A percentile compares a stretch with the other conserved stretches of the same genome.
Conservation (phyloP, 2,888 invertebrate genomes). For the Rhabditophanes sp. region DNA sequence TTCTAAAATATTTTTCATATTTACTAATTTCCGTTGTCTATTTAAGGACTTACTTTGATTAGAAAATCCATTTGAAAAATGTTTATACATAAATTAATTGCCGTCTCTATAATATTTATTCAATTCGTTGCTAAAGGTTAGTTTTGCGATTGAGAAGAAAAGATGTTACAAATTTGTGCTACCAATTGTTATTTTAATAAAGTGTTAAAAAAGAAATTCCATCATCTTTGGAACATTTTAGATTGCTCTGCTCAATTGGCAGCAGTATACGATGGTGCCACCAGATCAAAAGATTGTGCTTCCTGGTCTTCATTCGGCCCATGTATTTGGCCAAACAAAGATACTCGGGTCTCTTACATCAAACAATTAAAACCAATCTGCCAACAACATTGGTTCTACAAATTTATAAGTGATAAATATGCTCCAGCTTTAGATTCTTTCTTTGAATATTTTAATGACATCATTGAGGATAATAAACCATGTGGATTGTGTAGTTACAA, state of each 20-base stretch:
- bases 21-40: too few species aligned
- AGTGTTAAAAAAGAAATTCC: too few species aligned
- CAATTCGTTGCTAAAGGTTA: too few species aligned
- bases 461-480: slow-evolving; percentile 22
- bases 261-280: slow-evolving; percentile 39
- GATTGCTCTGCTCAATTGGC: slow-evolving; percentile 35
- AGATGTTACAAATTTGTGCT: too few species aligned
- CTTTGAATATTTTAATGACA: slow-evolving; percentile 25
- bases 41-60: too few species aligned
- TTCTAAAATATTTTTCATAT: too few species aligned
- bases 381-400: slow-evolving; percentile 41
- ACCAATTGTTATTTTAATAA: too few species aligned
- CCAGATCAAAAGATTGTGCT: slow-evolving; percentile 24
- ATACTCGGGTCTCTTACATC: slow-evolving; percentile 26
- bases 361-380: slow-evolving; percentile 34
- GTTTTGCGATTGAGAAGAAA: too few species aligned
- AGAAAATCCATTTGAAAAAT: too few species aligned
- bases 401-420: slow-evolving; percentile 29
- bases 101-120: too few species aligned
- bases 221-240: too few species aligned
- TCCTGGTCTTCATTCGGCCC: slow-evolving; percentile 28
- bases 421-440: slow-evolving; percentile 30
- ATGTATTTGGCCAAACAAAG: slow-evolving; percentile 37
- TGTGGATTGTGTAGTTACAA: slow-evolving; percentile 40
- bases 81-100: too few species aligned